phyloP scores from a whole-genome alignment of 2,113 vertebrate species.

The Mesembrinibis cayennensis region DNA sequence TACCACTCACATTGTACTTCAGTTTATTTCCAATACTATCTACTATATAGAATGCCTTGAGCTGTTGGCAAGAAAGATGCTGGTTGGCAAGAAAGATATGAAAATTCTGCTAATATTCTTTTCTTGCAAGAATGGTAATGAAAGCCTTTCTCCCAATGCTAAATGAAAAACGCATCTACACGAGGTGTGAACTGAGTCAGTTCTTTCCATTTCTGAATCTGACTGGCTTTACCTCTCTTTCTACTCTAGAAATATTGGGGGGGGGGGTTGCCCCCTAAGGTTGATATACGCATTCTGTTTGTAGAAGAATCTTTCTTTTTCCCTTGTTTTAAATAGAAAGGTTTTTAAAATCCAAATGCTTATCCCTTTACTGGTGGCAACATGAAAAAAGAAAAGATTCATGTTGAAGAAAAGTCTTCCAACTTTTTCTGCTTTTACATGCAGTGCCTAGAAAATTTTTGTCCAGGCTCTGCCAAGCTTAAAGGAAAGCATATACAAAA shows the following conservation, averaged over 20 bases:
- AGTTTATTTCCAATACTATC: neutral
- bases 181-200: neutral
- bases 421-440: neutral
- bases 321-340: neutral
- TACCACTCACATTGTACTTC: neutral
- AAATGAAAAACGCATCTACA: neutral
- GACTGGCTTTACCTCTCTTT: neutral
- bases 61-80: neutral
- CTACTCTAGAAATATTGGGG: neutral
- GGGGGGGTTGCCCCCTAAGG: neutral
- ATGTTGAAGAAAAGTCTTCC: neutral
- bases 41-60: neutral
- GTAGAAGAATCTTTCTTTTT: neutral
- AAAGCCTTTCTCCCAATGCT: neutral
- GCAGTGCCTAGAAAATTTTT: neutral
- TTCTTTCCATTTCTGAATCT: neutral
- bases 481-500: neutral
- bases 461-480: neutral
- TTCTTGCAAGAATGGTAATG: neutral
- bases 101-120: neutral
- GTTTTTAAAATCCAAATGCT: neutral
- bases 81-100: accelerated
- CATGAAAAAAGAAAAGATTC: neutral
- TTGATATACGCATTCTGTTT: neutral
- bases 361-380: neutral